Conservation (phyloP, 23 tunicate genomes). For the Phallusia fumigata region DNA sequence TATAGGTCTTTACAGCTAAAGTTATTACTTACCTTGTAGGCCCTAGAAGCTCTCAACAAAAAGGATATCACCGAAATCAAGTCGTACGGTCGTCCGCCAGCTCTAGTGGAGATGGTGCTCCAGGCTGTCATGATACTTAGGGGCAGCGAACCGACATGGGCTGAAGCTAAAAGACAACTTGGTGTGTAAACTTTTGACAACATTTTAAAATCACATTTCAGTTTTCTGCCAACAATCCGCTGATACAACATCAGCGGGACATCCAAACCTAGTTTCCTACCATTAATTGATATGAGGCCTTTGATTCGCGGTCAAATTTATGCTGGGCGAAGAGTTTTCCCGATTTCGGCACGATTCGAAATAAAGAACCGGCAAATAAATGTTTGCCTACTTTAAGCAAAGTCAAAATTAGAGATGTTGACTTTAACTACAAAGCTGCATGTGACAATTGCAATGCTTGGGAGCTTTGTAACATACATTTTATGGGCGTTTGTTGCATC, state of each 20-base stretch:
- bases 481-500: too few relatives aligned
- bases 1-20: too few relatives aligned
- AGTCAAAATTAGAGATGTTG: too few relatives aligned
- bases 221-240: too few relatives aligned
- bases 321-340: slow-evolving; percentile 22
- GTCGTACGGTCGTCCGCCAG: slow-evolving; percentile 96
- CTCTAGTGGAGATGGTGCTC: slow-evolving; percentile 94
- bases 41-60: slow-evolving; percentile 93
- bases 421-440: too few relatives aligned
- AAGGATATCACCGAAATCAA: slow-evolving; percentile 98
- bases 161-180: slow-evolving; percentile 95
- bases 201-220: too few relatives aligned
- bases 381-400: too few relatives aligned
- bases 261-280: too few relatives aligned
- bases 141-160: slow-evolving; percentile 97
- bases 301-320: slow-evolving; percentile 39
- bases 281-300: slow-evolving; percentile 29
- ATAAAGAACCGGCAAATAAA: slow-evolving; percentile 32
- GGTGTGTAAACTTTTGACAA: slow-evolving; percentile 54
- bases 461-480: too few relatives aligned
- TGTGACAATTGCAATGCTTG: too few relatives aligned
- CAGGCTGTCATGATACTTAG: slow-evolving; percentile 99
- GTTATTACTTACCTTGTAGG: slow-evolving; percentile 21
- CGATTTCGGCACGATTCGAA: slow-evolving; percentile 21
- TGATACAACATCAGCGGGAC: too few relatives aligned